Evolutionary conservation across 2,888 invertebrate species (phyloP).

Genomic region (Stenotaenia linearis): DNA sequence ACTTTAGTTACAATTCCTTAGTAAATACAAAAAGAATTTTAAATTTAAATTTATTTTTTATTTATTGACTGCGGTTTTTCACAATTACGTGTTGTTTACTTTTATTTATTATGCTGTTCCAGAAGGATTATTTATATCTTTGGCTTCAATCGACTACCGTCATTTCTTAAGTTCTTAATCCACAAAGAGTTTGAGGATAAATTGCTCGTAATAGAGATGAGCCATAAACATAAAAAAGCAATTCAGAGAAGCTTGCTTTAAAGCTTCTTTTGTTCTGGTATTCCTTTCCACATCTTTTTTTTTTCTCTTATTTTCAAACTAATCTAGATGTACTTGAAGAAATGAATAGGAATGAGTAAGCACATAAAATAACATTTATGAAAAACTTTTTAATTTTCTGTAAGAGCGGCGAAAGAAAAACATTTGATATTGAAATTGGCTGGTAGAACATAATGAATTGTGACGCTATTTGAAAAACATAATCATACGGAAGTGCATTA

Average conservation of each 20-base stretch:
- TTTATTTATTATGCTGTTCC: not conserved
- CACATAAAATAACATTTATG: not conserved
- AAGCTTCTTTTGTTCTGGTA: constrained; percentile 5
- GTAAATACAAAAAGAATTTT: no score
- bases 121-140: not conserved
- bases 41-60: no score
- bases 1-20: no score
- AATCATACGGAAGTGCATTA: constrained; percentile 23
- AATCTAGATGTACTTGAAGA: not conserved
- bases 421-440: constrained; percentile 11
- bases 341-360: not conserved
- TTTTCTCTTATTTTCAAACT: not conserved
- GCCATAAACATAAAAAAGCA: constrained; percentile 15
- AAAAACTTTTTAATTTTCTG: not conserved
- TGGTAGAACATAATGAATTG: constrained; percentile 17
- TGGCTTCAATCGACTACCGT: not conserved
- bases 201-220: not conserved
- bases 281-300: not conserved
- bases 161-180: constrained; percentile 1
- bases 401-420: not conserved
- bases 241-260: not conserved
- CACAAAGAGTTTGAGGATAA: not conserved
- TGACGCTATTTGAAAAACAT: constrained; percentile 13
- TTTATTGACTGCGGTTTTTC: no score
- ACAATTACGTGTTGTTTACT: not conserved